Evolutionary conservation across 2,797 vertebrate species (phyloP), one percentile per base, ranked within the genome.

Genomic region (Urosaurus nigricauda): DNA sequence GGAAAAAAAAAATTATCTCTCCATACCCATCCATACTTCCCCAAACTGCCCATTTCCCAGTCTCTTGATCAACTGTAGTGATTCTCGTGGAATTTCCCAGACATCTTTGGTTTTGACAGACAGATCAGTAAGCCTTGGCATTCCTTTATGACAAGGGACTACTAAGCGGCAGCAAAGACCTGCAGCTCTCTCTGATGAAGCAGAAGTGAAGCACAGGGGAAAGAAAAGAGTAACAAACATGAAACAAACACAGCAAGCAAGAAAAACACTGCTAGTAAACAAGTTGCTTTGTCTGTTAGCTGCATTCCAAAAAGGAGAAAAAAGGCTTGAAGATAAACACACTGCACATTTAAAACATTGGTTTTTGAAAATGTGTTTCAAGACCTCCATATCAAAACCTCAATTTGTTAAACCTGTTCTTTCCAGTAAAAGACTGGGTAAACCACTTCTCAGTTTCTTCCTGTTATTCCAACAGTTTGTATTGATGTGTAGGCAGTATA

Each of bases 21-120:
- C 97, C 98, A 95, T 99, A 99, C 98, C 98, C 98, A 99, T 99
- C 99, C 98, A 99, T 97, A 99, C 98, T 98, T 99, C 99, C 98
- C 98, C 98, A 97, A 99, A 99, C 97, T 99, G 98, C 97, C 98
- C 98, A 94, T 99, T 99, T 95, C 99, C 99, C 92, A 99, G 98
- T 95, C 98, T 98, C 97, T 99, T 99, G 98, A 99, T 98, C 96
- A 99, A 98, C 97, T 98, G 98, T 96, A 99, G 98, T 79, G 98
- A 99, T 97, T 99, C 98, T 96, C 98, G 98, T 89, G 98, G 98
- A 95, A 99, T 99, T 97, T 99, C 98, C 98, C 98, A 99, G 97
- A 99, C 98, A 94, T 99, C 98, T 98, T 98, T 99, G 98, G 98
- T 99, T 98, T 99, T 99, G 97, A 99, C 98, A 92, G 98, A 99